These are phyloP conservation scores for Ceratoteleas bidentatus DNA, from an alignment of 1,140 invertebrate species.

Conservation along the genomic window DNA sequence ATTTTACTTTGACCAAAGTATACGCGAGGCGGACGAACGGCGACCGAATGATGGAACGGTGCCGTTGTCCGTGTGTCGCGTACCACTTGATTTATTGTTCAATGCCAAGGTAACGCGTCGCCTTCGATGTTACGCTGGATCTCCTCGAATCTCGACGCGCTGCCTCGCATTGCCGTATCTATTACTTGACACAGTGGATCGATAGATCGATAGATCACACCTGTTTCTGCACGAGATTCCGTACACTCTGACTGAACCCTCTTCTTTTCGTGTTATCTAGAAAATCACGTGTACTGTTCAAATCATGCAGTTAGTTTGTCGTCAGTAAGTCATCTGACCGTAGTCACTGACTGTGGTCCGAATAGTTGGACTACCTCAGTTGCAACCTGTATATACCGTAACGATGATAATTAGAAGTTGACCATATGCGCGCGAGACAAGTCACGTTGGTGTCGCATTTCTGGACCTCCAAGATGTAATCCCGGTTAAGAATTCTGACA, in stretches of 20 bases:
- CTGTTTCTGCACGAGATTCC: slow-evolving; percentile 48
- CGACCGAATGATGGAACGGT: neutral
- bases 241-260: slow-evolving; percentile 24
- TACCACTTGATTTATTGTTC: slow-evolving; percentile 39
- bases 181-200: slow-evolving; percentile 62
- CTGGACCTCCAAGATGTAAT: too few species aligned
- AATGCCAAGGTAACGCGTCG: slow-evolving; percentile 27
- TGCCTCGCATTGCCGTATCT: slow-evolving; percentile 45
- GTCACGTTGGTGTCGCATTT: too few species aligned
- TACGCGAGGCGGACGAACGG: slow-evolving; percentile 33
- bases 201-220: slow-evolving; percentile 66
- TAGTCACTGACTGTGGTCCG: neutral
- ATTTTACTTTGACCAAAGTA: slow-evolving; percentile 26
- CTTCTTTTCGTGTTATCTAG: slow-evolving; percentile 32
- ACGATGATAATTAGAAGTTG: too few species aligned
- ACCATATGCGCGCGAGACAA: too few species aligned
- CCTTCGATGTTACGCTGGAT: slow-evolving; percentile 1
- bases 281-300: neutral
- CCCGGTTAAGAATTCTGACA: too few species aligned
- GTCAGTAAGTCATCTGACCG: neutral
- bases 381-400: too few species aligned
- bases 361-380: neutral
- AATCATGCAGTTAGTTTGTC: neutral
- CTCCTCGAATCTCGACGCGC: slow-evolving; percentile 13
- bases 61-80: slow-evolving; percentile 31